Evolutionary conservation across 2,797 vertebrate genomes (phyloP).

Genomic region (Leptoclinus maculatus): DNA sequence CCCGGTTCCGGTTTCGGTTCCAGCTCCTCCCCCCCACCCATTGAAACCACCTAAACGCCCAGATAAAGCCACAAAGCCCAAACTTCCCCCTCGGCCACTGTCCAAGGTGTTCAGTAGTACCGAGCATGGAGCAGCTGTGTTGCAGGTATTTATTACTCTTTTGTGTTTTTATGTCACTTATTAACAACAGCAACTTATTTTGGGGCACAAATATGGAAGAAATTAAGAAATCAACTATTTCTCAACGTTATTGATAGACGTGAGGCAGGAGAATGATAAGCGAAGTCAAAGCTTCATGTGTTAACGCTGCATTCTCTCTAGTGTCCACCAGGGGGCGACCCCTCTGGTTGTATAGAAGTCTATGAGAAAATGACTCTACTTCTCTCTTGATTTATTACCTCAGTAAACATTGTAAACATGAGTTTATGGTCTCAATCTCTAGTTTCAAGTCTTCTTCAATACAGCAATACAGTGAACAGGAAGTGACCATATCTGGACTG

Average conservation of each 20-base stretch:
- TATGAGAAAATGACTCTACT: no score
- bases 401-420: no score
- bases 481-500: no score
- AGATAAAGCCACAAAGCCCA: constrained; percentile 73
- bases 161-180: not conserved
- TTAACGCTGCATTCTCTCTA: not conserved
- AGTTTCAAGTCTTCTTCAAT: no score
- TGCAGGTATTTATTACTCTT: constrained; percentile 73
- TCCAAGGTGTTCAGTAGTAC: constrained; percentile 81
- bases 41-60: constrained; percentile 60
- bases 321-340: not conserved
- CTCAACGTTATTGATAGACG: no score
- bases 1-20: not conserved
- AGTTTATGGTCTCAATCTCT: no score
- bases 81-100: constrained; percentile 75
- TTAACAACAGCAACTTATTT: not conserved
- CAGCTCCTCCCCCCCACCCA: constrained; percentile 24
- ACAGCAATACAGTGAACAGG: no score
- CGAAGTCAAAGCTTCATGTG: not conserved
- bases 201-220: not conserved
- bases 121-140: constrained; percentile 75
- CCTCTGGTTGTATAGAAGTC: not conserved
- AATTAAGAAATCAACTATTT: not conserved
- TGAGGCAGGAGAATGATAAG: not conserved
- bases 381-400: no score